Evolutionary conservation across 2,797 vertebrate species (phyloP).

Genomic region (Pseudochaenichthys georgianus): DNA sequence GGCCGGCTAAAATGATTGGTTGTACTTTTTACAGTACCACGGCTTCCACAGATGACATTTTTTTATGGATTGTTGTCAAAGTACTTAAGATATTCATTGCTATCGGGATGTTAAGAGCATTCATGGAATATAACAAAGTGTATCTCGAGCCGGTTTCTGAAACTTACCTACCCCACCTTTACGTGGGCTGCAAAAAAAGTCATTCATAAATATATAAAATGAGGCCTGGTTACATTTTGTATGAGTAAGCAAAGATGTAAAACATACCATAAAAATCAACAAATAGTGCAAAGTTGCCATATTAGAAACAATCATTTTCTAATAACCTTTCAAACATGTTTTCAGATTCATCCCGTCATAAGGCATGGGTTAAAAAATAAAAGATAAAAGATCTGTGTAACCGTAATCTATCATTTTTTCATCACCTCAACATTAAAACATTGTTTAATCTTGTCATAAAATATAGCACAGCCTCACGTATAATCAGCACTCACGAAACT

Average conservation of each 20-base stretch:
- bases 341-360: too few relatives aligned
- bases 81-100: too few relatives aligned
- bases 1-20: too few relatives aligned
- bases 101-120: too few relatives aligned
- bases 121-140: too few relatives aligned
- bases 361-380: too few relatives aligned
- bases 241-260: not conserved
- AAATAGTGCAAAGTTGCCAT: not conserved
- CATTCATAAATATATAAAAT: not conserved
- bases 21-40: too few relatives aligned
- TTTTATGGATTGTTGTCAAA: too few relatives aligned
- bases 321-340: not conserved
- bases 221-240: not conserved
- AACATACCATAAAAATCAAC: not conserved
- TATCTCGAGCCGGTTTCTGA: too few relatives aligned
- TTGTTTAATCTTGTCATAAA: slow-evolving; percentile 4
- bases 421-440: slow-evolving; percentile 2
- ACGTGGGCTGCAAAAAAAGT: not conserved
- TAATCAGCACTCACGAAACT: not conserved
- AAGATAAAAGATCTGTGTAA: not conserved
- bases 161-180: too few relatives aligned
- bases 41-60: too few relatives aligned
- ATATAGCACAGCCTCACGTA: not conserved
- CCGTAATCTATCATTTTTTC: not conserved
- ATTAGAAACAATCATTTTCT: too few relatives aligned